Conservation (phyloP, 2,113 vertebrate genomes). For the Aptenodytes forsteri region DNA sequence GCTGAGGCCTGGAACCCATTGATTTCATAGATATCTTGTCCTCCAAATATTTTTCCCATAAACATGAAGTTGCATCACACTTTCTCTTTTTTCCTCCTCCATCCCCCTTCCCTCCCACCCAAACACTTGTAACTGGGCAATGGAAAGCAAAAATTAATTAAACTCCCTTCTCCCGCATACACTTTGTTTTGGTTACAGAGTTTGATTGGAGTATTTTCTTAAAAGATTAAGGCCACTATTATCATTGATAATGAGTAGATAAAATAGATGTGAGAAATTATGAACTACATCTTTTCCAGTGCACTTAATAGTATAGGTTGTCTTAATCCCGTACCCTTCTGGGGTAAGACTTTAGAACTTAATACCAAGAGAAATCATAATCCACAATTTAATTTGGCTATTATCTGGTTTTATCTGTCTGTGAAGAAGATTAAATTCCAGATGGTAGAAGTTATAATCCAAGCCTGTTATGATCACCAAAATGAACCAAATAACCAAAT, state of each 20-base stretch:
- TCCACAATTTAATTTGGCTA: slow-evolving; percentile 68
- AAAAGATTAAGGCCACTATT: slow-evolving; percentile 1
- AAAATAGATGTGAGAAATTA: slow-evolving; percentile 25
- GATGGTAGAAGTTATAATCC: slow-evolving; percentile 70
- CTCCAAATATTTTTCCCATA: slow-evolving; percentile 45
- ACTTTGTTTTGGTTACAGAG: neutral
- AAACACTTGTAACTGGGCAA: neutral
- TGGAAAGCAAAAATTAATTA: slow-evolving; percentile 7
- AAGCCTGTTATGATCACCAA: slow-evolving; percentile 56
- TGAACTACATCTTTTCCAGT: slow-evolving; percentile 17
- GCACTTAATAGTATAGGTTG: slow-evolving; percentile 31
- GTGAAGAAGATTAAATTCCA: slow-evolving; percentile 72
- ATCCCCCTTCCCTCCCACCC: neutral
- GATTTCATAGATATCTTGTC: slow-evolving; percentile 65
- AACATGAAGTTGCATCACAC: slow-evolving; percentile 30
- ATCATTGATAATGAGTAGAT: neutral
- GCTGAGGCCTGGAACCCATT: slow-evolving; percentile 56
- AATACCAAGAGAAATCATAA: slow-evolving; percentile 66
- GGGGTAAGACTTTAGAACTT: slow-evolving; percentile 44
- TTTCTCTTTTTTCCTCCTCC: neutral
- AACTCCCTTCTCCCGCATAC: neutral
- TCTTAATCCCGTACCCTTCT: slow-evolving; percentile 35
- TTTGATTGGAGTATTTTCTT: neutral
- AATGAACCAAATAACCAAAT: slow-evolving; percentile 61
- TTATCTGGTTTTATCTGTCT: slow-evolving; percentile 71